A percentile compares a stretch with the other conserved stretches of the same genome.
phyloP scores from a whole-genome alignment of 2,113 vertebrate species.

The Tinamus guttatus region DNA sequence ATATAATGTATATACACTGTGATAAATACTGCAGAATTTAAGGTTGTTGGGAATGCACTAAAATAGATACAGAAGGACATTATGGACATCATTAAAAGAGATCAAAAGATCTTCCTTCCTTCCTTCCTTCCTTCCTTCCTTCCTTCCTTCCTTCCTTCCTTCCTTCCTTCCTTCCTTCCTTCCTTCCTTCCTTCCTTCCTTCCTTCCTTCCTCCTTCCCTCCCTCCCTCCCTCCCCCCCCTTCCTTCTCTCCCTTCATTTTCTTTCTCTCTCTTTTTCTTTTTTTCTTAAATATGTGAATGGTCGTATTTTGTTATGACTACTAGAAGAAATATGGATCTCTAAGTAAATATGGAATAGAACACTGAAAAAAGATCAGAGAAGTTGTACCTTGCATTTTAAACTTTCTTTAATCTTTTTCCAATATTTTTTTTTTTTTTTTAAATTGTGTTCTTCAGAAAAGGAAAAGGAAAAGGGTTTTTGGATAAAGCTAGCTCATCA shows the following conservation, averaged over 20 bases:
- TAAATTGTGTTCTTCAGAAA: neutral
- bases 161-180: too few relatives aligned
- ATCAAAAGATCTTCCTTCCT: neutral
- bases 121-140: neutral
- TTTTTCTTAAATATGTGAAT: neutral
- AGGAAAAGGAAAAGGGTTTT: neutral
- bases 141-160: too few relatives aligned
- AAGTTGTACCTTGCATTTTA: neutral
- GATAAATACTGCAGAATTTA: neutral
- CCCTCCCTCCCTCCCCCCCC: too few relatives aligned
- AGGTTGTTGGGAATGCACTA: neutral
- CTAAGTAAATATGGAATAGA: neutral
- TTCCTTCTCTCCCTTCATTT: too few relatives aligned
- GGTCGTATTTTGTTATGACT: neutral
- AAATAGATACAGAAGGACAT: constrained; percentile 18
- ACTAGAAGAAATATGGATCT: neutral
- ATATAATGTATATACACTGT: constrained; percentile 26
- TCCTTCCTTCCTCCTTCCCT: too few relatives aligned
- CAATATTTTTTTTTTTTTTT: neutral
- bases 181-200: too few relatives aligned
- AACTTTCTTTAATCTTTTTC: neutral
- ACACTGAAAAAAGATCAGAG: accelerated
- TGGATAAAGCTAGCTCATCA: neutral
- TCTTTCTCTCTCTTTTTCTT: too few relatives aligned
- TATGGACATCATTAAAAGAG: constrained; percentile 19